Evolutionary conservation across 2,888 invertebrate species (phyloP).

Genomic region (Plemyria rubiginata): DNA sequence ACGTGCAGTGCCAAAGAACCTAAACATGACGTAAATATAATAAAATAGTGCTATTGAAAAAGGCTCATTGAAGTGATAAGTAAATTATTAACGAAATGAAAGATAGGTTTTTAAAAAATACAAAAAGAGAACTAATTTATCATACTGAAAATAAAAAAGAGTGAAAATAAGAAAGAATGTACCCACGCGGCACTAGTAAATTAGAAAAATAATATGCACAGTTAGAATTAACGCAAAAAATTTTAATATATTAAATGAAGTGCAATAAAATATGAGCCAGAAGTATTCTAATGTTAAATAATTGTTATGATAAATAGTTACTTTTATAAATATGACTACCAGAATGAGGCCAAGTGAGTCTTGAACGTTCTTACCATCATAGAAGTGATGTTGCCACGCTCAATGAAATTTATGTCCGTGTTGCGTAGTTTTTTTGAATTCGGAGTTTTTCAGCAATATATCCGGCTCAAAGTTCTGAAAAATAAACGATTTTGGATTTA

Average conservation of each 20-base stretch:
- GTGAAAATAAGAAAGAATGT: constrained; percentile 1
- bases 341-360: constrained; percentile 76
- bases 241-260: constrained; percentile 57
- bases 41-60: no score
- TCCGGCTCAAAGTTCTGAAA: not conserved
- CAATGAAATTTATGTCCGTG: constrained; percentile 28
- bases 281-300: constrained; percentile 49
- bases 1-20: constrained; percentile 58
- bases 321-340: constrained; percentile 70
- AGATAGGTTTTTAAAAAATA: not conserved
- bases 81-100: constrained; percentile 9
- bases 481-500: not conserved
- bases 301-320: constrained; percentile 73
- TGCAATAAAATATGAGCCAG: constrained; percentile 50
- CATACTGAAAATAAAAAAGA: constrained; percentile 16
- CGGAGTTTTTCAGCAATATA: constrained; percentile 8
- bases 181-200: constrained; percentile 10
- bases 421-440: constrained; percentile 1
- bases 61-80: no score
- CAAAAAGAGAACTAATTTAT: not conserved
- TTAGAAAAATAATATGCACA: constrained; percentile 36
- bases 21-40: constrained; percentile 54
- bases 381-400: constrained; percentile 63
- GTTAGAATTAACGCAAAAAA: constrained; percentile 50
- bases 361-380: constrained; percentile 72